Base-by-base conservation (phyloP, 1,140 invertebrate species). In the Drosophila asahinai region DNA sequence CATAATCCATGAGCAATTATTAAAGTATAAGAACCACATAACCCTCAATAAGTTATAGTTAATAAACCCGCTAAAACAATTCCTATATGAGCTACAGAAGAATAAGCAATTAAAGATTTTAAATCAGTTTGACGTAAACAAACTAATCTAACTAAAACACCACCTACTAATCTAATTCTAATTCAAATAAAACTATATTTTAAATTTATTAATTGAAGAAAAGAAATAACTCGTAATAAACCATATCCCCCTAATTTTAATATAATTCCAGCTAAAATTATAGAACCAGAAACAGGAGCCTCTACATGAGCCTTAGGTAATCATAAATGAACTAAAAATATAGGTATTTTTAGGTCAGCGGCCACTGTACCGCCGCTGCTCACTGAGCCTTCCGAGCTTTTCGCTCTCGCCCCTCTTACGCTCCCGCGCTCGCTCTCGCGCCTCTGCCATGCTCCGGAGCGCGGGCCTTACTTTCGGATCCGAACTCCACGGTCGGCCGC, bases 251-350 rank as follows among this genome's bases (percentile, higher is more conserved):
- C 95, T 94, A 96, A 94, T 93, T 96, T 96, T 92, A 96, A 93
- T 91, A 96, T 93, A 93, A 96, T 92, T 0, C 94, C 95, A 47
- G 95, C 95, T 93, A 96, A 95, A 95, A 96, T 94, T 93, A 96
- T 96, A 42, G 95, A 96, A 6, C 95, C 95, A 54, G 94, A 94
- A 91, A 96, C 87, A n/a, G 95, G 95, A 79, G 95, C 95, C 87
- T 96, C 95, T 22, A 96, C 95, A 95, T 96, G 95, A 94, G 95
- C 95, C 63, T 96, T 96, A 57, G 95, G 95, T 59, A 96, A 92
- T 92, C 96, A 96, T 83, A 96, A 93, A 95, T 96, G 95, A 93
- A 95, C 74, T 86, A 94, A 93, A 95, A 94, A 96, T 93, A 96
- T 94, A 25, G 96, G 95, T 82, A 96, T 94, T 94, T 96, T 96